These are phyloP conservation scores for Eilema sororculum DNA, from an alignment of 2,888 invertebrate species.

Conservation along the genomic window DNA sequence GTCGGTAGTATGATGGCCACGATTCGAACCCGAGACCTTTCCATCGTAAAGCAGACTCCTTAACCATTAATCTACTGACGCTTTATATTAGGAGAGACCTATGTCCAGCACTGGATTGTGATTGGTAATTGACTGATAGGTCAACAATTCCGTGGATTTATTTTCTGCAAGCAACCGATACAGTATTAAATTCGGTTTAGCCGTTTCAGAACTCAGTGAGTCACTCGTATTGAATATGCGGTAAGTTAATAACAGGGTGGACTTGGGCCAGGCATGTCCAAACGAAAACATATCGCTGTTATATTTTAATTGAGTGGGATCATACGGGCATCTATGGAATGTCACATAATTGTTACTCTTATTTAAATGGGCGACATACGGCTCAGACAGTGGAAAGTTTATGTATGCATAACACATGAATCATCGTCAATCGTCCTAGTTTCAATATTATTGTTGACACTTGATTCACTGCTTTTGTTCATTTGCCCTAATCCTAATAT, in stretches of 20 bases:
- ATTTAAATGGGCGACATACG: background rate
- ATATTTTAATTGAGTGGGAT: background rate
- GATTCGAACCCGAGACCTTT: too few relatives aligned
- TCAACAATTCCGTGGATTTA: too few relatives aligned
- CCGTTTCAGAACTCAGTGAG: background rate
- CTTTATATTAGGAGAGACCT: too few relatives aligned
- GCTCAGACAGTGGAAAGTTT: background rate
- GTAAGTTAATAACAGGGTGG: background rate
- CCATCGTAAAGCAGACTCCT: too few relatives aligned
- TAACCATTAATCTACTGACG: too few relatives aligned
- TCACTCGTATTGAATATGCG: background rate
- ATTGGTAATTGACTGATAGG: too few relatives aligned
- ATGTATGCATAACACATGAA: too few relatives aligned
- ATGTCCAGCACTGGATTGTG: too few relatives aligned
- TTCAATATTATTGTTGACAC: background rate
- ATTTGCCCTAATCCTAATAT: background rate
- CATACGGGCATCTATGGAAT: background rate
- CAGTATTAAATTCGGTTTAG: background rate
- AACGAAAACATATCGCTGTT: background rate
- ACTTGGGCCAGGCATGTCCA: background rate
- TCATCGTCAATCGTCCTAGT: background rate
- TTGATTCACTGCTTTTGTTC: background rate
- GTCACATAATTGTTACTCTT: background rate
- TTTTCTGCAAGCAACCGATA: too few relatives aligned
- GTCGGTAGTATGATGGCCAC: too few relatives aligned